Evolutionary conservation across 2,888 invertebrate species (phyloP), one percentile per base, ranked within the genome.

Genomic region (Dasysyrphus tricinctus): DNA sequence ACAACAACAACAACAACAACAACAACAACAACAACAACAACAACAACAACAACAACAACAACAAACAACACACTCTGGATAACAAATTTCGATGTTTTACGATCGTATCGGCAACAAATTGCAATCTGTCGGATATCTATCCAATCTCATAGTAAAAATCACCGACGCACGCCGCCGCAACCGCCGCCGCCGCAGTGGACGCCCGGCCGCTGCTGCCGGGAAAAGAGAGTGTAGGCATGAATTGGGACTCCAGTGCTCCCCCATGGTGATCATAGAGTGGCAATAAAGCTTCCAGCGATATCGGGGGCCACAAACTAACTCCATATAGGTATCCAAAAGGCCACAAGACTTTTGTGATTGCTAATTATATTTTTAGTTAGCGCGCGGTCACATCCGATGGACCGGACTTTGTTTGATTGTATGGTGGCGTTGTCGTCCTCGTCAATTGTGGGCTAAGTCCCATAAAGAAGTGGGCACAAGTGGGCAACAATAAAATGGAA

Each of bases 91-190:
- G 74, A 82, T 79, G 70, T 82, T 86, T 86, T 82, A 86, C 86
- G 86, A 86, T 86, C 82, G 61, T 82, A 78, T 86, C 79, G 74
- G 78, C 78, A 82, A 86, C 86, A 86, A 86, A 82, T 82, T 82
- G 82, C 78, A 75, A 82, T 86, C 86, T 82, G 82, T 82, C 82
- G 57, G 74, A 34, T 51, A 82, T 78, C 74, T 78, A 79, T 82
- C 69, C 69, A 65, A 74, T 78, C 77, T 74, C 24, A 56, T 16
- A 80, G 81, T 16, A 67, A 81, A 24, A 77, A 85, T 81, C 84
- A 69, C 51, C 65, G 72, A 61, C 57, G 24, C 42, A 29, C 16
- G 39, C 16, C 9, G 65, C 24, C 24, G 24, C n/a, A n/a, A n/a
- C n/a, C n/a, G 24, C 3, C 24, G 24, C n/a, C n/a, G 24, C 24